A percentile compares a stretch with the other conserved stretches of the same genome.
Conservation (phyloP, 2,888 invertebrate species). For the Baronia brevicornis region DNA sequence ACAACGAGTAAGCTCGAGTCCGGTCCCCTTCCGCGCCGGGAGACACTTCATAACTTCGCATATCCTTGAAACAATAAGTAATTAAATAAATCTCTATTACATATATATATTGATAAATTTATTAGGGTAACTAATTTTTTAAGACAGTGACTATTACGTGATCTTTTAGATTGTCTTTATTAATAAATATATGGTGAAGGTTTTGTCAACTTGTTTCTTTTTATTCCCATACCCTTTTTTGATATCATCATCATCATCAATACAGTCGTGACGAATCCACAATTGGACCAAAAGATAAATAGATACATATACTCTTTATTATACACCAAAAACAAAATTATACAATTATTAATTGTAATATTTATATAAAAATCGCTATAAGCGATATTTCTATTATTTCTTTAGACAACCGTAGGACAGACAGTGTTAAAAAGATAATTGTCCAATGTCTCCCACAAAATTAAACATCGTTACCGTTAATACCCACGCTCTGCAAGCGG, state of each 20-base stretch:
- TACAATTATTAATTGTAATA: too few relatives aligned
- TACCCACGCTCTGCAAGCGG: too few relatives aligned
- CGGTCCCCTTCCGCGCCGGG: slow-evolving; percentile 43
- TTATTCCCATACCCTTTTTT: slow-evolving; percentile 29
- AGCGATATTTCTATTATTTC: too few relatives aligned
- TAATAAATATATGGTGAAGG: slow-evolving; percentile 76
- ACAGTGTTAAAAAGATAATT: too few relatives aligned
- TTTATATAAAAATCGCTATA: too few relatives aligned
- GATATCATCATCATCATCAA: background rate
- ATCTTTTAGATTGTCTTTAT: slow-evolving; percentile 77
- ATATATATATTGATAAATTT: slow-evolving; percentile 73
- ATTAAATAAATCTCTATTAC: slow-evolving; percentile 63
- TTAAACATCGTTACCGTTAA: too few relatives aligned
- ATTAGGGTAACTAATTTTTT: slow-evolving; percentile 76
- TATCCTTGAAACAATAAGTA: slow-evolving; percentile 77
- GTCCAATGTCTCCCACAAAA: too few relatives aligned
- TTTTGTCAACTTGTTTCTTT: slow-evolving; percentile 69
- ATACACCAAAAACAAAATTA: too few relatives aligned
- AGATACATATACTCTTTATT: too few relatives aligned
- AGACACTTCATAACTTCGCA: slow-evolving; percentile 71
- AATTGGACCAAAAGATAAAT: too few relatives aligned
- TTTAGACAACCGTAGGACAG: too few relatives aligned
- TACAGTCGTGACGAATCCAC: too few relatives aligned
- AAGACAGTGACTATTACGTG: slow-evolving; percentile 75
- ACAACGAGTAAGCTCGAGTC: slow-evolving; percentile 66